Conservation (phyloP, 2,113 vertebrate species). For the Mormyrus iriodes region DNA sequence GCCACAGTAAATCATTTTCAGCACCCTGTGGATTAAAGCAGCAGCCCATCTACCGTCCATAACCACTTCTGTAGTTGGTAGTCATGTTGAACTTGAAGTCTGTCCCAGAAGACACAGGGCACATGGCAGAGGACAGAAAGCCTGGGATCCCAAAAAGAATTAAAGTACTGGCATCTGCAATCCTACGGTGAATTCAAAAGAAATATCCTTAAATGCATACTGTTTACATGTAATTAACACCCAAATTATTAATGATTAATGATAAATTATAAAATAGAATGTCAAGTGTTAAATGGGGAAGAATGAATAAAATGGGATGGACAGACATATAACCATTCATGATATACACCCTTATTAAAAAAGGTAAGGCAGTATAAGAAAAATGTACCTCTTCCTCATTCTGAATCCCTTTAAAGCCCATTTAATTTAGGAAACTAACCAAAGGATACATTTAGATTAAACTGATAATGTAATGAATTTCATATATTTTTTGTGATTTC, state of each 20-base stretch:
- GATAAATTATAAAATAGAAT: neutral
- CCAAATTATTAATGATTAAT: neutral
- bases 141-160: neutral
- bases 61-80: neutral
- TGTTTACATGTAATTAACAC: neutral
- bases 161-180: neutral
- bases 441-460: neutral
- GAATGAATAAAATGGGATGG: neutral
- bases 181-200: neutral
- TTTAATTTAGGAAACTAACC: neutral
- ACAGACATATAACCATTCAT: neutral
- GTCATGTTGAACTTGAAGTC: neutral
- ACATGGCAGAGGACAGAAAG: neutral
- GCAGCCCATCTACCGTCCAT: neutral
- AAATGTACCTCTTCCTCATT: neutral
- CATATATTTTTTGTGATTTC: neutral
- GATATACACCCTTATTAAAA: neutral
- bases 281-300: neutral
- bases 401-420: neutral
- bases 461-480: neutral
- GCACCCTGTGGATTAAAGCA: neutral
- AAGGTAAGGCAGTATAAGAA: neutral
- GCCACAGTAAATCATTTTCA: neutral
- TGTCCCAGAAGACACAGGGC: neutral
- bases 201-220: neutral